phyloP scores from a whole-genome alignment of 2,113 vertebrate species.

The Ciconia boyciana region DNA sequence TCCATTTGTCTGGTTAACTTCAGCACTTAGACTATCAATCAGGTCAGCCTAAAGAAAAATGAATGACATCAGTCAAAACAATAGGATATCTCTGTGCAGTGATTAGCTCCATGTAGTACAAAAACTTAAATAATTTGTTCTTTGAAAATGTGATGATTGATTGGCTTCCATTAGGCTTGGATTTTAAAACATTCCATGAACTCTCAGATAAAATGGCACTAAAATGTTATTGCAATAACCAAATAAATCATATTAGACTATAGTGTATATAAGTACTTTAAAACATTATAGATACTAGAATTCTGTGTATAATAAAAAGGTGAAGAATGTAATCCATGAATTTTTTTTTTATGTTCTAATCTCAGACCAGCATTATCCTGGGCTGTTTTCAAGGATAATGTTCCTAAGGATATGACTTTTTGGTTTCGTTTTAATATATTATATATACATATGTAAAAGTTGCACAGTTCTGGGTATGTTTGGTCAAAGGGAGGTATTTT shows the following conservation, averaged over 20 bases:
- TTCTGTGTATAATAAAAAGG: conserved; percentile 74
- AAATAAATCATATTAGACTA: conserved; percentile 72
- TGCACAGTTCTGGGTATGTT: not conserved
- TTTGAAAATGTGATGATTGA: conserved; percentile 80
- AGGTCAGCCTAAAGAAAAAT: conserved; percentile 61
- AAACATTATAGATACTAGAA: conserved; percentile 70
- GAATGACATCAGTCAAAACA: conserved; percentile 78
- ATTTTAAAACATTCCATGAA: conserved; percentile 75
- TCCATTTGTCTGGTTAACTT: conserved; percentile 71
- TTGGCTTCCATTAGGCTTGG: conserved; percentile 76
- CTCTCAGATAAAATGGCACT: conserved; percentile 74
- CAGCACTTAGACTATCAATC: conserved; percentile 70
- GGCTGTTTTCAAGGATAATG: not conserved
- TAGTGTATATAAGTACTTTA: conserved; percentile 71
- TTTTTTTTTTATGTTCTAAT: conserved; percentile 6
- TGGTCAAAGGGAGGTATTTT: not conserved
- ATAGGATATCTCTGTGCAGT: conserved; percentile 66
- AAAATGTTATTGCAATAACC: conserved; percentile 75
- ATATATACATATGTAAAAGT: not conserved
- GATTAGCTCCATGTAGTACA: conserved; percentile 67
- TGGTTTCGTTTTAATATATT: not conserved
- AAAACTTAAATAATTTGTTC: conserved; percentile 76
- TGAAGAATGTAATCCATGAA: conserved; percentile 65
- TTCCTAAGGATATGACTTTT: not conserved
- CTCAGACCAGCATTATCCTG: not conserved